These are phyloP conservation scores for Delphinapterus leucas DNA, from an alignment of 2,113 vertebrate species.

Conservation along the genomic window DNA sequence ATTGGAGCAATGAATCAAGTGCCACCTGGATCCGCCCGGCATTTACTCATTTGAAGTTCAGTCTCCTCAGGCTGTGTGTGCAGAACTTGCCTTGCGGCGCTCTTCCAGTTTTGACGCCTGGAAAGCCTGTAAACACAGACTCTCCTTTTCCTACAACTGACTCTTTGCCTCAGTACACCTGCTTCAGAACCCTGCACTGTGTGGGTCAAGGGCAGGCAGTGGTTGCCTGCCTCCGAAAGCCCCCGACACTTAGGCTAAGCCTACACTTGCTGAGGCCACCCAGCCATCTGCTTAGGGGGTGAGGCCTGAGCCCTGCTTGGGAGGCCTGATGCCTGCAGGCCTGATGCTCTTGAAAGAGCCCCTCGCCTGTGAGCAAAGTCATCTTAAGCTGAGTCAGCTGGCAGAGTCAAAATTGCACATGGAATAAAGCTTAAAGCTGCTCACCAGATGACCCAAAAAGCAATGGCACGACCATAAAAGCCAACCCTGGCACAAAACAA, in stretches of 20 bases:
- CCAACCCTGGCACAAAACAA: neutral
- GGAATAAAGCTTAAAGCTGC: neutral
- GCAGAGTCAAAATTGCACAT: neutral
- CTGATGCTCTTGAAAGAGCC: neutral
- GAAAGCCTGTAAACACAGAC: neutral
- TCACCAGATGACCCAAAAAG: neutral
- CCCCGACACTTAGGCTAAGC: neutral
- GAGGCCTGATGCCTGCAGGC: neutral
- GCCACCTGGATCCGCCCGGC: too few species aligned
- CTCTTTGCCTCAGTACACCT: neutral
- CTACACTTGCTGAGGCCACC: neutral
- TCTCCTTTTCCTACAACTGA: neutral
- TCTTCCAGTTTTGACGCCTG: neutral
- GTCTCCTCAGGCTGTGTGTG: accelerated
- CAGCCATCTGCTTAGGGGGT: neutral
- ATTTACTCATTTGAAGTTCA: accelerated
- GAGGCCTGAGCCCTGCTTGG: neutral
- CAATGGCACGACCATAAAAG: neutral
- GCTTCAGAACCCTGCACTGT: neutral
- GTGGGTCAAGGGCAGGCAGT: neutral
- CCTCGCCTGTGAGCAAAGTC: neutral
- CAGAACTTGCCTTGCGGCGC: neutral
- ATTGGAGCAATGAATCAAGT: neutral
- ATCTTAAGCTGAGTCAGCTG: neutral
- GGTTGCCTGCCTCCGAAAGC: neutral